phyloP scores from a whole-genome alignment of 2,113 vertebrate genomes.

The Paradisaea rubra region DNA sequence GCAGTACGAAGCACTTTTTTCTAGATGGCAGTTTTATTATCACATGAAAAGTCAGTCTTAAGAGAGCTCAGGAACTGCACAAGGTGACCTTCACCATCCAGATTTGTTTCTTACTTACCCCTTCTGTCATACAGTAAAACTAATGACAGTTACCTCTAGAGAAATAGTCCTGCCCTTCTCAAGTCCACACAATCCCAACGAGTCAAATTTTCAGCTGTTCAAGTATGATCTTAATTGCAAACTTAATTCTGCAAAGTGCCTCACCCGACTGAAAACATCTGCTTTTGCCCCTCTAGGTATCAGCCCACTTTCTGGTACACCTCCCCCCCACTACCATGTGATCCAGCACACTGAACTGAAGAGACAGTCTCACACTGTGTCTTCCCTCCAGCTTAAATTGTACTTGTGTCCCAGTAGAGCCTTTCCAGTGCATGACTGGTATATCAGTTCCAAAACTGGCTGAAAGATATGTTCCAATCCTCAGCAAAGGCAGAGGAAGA shows the following conservation, averaged over 20 bases:
- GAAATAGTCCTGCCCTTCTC: neutral
- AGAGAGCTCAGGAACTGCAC: neutral
- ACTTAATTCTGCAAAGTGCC: neutral
- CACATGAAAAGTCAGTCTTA: neutral
- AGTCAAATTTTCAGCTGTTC: neutral
- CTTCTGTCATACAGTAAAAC: neutral
- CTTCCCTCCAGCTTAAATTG: neutral
- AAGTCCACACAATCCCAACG: neutral
- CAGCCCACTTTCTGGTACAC: neutral
- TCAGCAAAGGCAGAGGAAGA: neutral
- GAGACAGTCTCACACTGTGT: neutral
- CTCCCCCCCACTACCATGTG: neutral
- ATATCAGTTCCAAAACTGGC: neutral
- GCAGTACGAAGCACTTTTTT: neutral
- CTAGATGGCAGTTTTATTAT: neutral
- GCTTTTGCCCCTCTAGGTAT: neutral
- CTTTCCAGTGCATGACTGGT: neutral
- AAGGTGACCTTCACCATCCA: neutral
- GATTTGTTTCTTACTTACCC: neutral
- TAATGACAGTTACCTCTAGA: neutral
- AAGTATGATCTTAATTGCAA: neutral
- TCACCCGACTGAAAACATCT: neutral
- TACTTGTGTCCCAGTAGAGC: neutral
- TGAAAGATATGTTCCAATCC: neutral
- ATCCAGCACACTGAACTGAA: neutral